Evolutionary conservation across 2,888 invertebrate species (phyloP).

Genomic region (Athrips mouffetella): DNA sequence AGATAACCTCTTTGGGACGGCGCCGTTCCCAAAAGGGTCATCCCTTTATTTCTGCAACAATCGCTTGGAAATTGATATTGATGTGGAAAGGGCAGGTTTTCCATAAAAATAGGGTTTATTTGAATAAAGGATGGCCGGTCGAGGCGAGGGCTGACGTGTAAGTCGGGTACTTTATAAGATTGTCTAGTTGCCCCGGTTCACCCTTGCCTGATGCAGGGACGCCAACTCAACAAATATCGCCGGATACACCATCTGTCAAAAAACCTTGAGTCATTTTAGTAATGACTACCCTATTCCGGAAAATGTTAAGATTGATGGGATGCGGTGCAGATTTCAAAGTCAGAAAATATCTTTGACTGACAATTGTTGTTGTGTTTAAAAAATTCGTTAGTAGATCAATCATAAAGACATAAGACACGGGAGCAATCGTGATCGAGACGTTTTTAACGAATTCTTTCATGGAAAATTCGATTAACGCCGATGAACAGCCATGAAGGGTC

Average conservation of each 20-base stretch:
- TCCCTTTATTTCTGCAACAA: slow-evolving; percentile 78
- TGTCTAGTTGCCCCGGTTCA: slow-evolving; percentile 38
- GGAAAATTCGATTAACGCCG: slow-evolving; percentile 8
- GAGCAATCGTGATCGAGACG: background rate
- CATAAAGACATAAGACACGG: slow-evolving; percentile 3
- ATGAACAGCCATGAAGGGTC: slow-evolving; percentile 12
- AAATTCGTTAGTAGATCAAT: background rate
- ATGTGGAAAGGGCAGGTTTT: slow-evolving; percentile 77
- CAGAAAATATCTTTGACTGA: background rate
- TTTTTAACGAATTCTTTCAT: slow-evolving; percentile 1
- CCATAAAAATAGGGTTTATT: slow-evolving; percentile 79
- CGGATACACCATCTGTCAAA: slow-evolving; percentile 29
- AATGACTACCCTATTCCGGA: slow-evolving; percentile 11
- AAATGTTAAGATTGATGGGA: slow-evolving; percentile 8
- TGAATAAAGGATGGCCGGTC: slow-evolving; percentile 75
- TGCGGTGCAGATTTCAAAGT: background rate
- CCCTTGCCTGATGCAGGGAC: slow-evolving; percentile 26
- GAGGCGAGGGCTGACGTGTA: slow-evolving; percentile 60
- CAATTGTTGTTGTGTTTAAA: background rate
- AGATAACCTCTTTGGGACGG: slow-evolving; percentile 57
- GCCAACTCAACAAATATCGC: slow-evolving; percentile 33
- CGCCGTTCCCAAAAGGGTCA: slow-evolving; percentile 73
- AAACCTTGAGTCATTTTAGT: slow-evolving; percentile 22
- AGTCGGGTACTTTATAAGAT: slow-evolving; percentile 67
- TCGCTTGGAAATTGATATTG: slow-evolving; percentile 78